Evolutionary conservation across 1,140 invertebrate genomes (phyloP), one percentile per base, ranked within the genome.

Genomic region (Maniola jurtina): DNA sequence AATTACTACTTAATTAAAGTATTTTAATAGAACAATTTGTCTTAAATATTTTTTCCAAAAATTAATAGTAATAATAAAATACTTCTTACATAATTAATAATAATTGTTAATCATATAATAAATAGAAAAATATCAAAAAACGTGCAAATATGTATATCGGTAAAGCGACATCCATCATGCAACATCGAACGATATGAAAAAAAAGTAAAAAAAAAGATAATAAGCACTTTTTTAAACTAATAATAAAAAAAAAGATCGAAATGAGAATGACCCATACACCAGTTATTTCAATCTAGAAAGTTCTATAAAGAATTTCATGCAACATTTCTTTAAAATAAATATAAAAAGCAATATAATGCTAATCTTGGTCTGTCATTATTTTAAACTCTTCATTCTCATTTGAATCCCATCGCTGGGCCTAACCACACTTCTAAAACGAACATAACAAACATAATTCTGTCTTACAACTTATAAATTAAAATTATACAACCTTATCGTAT

Each of bases 121-220:
- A 25, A 25, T 25, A 25, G 25, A 25, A 45, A 45, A 40, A 73
- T 64, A 72, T 67, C 68, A 45, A 58, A 66, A 61, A 75, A 72
- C 84, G 86, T 89, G 87, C 85, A 75, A 83, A 80, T 80, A 86
- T 87, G 83, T 84, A 81, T 77, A 68, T 79, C 70, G 73, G 72
- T 64, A 71, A 88, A 88, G 87, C 87, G 61, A 85, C 85, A 88
- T 87, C 67, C 87, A 88, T 81, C 87, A 88, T 89, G 87, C 87
- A 80, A 89, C 82, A 88, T 87, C 64, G 71, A 86, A 68, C 73
- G 36, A 72, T 69, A 42, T 66, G 70, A 75, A 77, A 80, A 76
- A 69, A 75, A 57, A 74, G 63, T 71, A 67, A 76, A 75, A 75
- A 65, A 68, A 71, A 70, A 75, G 76, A 72, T 75, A 71, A 61